Base-by-base conservation (phyloP, 2,888 invertebrate genomes). In the Mythimna ferrago region DNA sequence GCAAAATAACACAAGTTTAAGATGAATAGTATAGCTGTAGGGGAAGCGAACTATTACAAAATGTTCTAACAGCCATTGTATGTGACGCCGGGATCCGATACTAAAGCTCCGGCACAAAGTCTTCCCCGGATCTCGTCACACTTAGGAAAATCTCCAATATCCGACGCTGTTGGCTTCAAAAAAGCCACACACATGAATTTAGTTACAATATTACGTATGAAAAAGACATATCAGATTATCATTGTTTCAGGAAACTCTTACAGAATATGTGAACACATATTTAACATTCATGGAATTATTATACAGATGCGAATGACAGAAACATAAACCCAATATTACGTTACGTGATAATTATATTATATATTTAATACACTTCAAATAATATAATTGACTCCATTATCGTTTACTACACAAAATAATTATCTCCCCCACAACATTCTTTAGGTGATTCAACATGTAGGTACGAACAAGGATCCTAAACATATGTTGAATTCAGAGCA, bases 71-170 rank as follows among this genome's bases (percentile, higher is more conserved):
- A 88, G 89, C 90, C 83, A 92, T 93, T 94, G 92, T 93, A 86
- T 86, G 89, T 85, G 89, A 87, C 86, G 87, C 87, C 88, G 87
- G 89, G 83, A 88, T 89, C 88, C 88, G 88, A 88, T 89, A 88
- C 87, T 89, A 92, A 90, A 92, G 91, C 92, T 91, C 86, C 87
- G 88, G 89, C 89, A 92, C 89, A 92, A 93, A 93, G 91, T 92
- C 92, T 92, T 90, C 88, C 82, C 88, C 91, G 93, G 93, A 93
- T 94, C 92, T 92, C 91, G 91, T 91, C 91, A 93, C 92, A 93
- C 92, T 94, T 94, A 93, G 92, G 91, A 93, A 94, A 94, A 95
- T 94, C 94, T 93, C 90, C 93, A 93, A 94, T 94, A 94, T 94
- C 94, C 94, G 92, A 87, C 88, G 88, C 91, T 91, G 92, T 92